These are phyloP conservation scores for Limnephilus marmoratus DNA, from an alignment of 2,888 invertebrate species.

Conservation along the genomic window DNA sequence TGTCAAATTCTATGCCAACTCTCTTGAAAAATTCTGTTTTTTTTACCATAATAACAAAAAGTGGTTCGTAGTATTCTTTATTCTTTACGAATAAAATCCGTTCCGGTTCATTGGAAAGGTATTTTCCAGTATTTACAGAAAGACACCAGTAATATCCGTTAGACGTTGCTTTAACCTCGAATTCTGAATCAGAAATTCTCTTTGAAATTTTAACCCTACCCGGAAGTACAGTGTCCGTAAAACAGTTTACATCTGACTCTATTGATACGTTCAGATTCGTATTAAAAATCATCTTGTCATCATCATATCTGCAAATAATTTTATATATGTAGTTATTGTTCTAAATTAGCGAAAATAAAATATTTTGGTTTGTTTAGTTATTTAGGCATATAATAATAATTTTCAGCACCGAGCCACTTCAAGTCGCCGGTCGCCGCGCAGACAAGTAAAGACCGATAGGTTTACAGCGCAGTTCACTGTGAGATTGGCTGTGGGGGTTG, in stretches of 20 bases:
- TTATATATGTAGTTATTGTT: not conserved
- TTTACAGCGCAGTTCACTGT: too few species aligned
- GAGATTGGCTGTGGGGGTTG: too few species aligned
- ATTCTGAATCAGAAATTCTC: not conserved
- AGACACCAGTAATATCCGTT: slow-evolving; percentile 76
- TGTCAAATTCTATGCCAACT: not conserved
- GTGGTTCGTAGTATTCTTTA: not conserved
- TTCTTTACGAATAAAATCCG: slow-evolving; percentile 67
- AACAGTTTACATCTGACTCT: slow-evolving; percentile 68
- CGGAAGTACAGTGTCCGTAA: slow-evolving; percentile 72
- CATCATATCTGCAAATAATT: not conserved
- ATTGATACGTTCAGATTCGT: not conserved
- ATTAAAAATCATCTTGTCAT: not conserved
- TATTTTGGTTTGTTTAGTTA: not conserved
- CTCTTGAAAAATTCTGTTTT: not conserved
- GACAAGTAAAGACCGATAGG: too few species aligned
- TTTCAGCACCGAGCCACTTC: too few species aligned
- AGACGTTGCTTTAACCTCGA: slow-evolving; percentile 68
- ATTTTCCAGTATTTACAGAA: slow-evolving; percentile 70
- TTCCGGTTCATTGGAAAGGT: slow-evolving; percentile 69
- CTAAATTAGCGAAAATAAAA: not conserved
- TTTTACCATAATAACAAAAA: not conserved
- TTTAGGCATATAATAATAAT: too few species aligned
- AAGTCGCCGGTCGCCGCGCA: too few species aligned
- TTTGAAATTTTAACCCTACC: slow-evolving; percentile 22